Conservation (phyloP, 1,140 invertebrate species). For the Stegodyphus dumicola region DNA sequence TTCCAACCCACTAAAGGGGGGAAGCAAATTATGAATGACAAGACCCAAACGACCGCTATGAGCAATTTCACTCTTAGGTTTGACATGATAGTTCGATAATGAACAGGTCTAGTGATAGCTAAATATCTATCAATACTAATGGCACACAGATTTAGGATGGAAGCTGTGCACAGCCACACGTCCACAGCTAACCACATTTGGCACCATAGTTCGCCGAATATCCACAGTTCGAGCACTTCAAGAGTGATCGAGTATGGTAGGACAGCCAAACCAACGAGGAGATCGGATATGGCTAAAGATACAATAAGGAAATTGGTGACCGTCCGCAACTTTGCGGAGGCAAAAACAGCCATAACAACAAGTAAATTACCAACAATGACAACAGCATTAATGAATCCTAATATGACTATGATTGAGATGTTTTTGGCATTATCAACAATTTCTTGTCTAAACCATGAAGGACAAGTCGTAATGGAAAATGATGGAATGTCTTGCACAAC, state of each 20-base stretch:
- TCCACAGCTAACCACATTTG: constrained; percentile 93
- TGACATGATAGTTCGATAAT: constrained; percentile 93
- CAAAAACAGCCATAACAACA: constrained; percentile 91
- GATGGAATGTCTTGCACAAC: constrained; percentile 7
- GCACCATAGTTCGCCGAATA: constrained; percentile 92
- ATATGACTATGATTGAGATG: constrained; percentile 79
- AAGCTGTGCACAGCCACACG: constrained; percentile 97
- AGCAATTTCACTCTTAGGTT: constrained; percentile 85
- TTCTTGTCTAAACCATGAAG: constrained; percentile 48
- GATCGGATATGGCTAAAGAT: constrained; percentile 90
- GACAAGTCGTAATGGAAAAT: not conserved
- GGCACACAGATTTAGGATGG: constrained; percentile 85
- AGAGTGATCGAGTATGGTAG: constrained; percentile 88
- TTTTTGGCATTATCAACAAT: constrained; percentile 74
- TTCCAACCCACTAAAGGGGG: constrained; percentile 95
- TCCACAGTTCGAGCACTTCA: constrained; percentile 89
- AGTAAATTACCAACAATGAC: constrained; percentile 88
- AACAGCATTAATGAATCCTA: constrained; percentile 85
- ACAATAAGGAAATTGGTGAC: constrained; percentile 97
- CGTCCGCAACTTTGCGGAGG: constrained; percentile 85
- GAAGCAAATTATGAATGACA: constrained; percentile 96
- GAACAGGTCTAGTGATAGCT: constrained; percentile 92
- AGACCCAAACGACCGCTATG: constrained; percentile 90
- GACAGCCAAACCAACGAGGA: constrained; percentile 90
- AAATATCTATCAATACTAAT: constrained; percentile 95